Conservation (phyloP, 1,140 invertebrate species). For the Drosophila kikkawai region DNA sequence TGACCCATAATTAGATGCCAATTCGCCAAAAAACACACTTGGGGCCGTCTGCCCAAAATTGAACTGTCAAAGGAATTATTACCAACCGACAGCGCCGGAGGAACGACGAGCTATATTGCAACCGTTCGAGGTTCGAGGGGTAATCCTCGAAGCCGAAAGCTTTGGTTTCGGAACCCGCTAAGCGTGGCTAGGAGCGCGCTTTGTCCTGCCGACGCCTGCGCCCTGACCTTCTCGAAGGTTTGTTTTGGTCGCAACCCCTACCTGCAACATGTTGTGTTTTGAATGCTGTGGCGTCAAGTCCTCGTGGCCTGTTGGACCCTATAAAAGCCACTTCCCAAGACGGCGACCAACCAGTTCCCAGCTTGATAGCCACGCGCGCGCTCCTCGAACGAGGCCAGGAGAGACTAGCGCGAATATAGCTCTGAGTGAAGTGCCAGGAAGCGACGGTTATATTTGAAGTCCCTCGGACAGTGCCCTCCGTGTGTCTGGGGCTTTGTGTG, state of each 20-base stretch:
- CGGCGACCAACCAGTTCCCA: constrained; percentile 46
- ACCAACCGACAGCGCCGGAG: constrained; percentile 34
- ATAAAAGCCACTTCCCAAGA: constrained; percentile 59
- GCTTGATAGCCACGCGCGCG: constrained; percentile 61
- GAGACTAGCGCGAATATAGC: background rate
- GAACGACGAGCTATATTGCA: constrained; percentile 1
- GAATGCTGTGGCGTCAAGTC: constrained; percentile 62
- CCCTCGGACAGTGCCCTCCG: constrained; percentile 13
- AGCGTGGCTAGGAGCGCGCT: background rate
- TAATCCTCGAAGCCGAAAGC: constrained; percentile 26
- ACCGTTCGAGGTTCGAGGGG: constrained; percentile 28
- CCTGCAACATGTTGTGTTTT: constrained; percentile 79
- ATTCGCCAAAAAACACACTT: constrained; percentile 19
- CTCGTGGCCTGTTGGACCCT: constrained; percentile 39
- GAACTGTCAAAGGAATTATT: constrained; percentile 45
- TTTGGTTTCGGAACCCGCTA: constrained; percentile 53
- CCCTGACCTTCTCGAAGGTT: constrained; percentile 18
- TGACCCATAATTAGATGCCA: constrained; percentile 45
- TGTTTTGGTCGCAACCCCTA: constrained; percentile 65
- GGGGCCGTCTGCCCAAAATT: constrained; percentile 44
- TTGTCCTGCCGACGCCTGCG: constrained; percentile 46
- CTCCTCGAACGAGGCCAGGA: constrained; percentile 7
- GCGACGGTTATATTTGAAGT: constrained; percentile 32
- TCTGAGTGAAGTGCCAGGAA: constrained; percentile 8
- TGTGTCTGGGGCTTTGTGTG: constrained; percentile 29